Percentiles rank a stretch among this genome's conserved stretches.
Conservation (phyloP, 2,888 invertebrate species). For the Drosophila mercatorum region DNA sequence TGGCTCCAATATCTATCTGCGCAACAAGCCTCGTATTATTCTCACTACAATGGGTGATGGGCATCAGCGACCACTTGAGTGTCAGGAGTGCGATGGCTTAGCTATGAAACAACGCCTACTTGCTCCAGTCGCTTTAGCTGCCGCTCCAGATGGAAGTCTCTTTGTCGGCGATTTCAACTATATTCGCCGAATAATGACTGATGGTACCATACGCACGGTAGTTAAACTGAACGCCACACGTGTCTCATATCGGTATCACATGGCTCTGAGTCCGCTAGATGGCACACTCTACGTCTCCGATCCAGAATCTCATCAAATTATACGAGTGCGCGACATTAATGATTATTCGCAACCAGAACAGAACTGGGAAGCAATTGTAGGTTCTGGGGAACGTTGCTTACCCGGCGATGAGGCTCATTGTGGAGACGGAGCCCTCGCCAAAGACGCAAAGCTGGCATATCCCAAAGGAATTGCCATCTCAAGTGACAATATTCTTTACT, state of each 20-base stretch:
- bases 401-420: slow-evolving; percentile 97
- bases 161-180: slow-evolving; percentile 98
- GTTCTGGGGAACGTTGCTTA: slow-evolving; percentile 96
- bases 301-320: slow-evolving; percentile 97
- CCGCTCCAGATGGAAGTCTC: slow-evolving; percentile 96
- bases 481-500: slow-evolving; percentile 95
- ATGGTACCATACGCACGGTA: slow-evolving; percentile 88
- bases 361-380: slow-evolving; percentile 98
- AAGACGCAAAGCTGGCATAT: slow-evolving; percentile 96
- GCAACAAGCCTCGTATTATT: slow-evolving; percentile 95
- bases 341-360: slow-evolving; percentile 94
- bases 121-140: slow-evolving; percentile 96
- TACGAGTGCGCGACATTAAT: slow-evolving; percentile 92
- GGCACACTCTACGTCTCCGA: slow-evolving; percentile 97
- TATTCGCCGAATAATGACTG: slow-evolving; percentile 93
- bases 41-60: slow-evolving; percentile 96
- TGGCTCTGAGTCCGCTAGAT: slow-evolving; percentile 97
- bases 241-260: slow-evolving; percentile 98
- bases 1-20: slow-evolving; percentile 97
- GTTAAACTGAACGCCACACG: slow-evolving; percentile 91
- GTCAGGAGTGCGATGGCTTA: slow-evolving; percentile 91
- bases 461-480: slow-evolving; percentile 98
- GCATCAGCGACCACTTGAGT: slow-evolving; percentile 94
- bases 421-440: slow-evolving; percentile 96
- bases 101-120: slow-evolving; percentile 92